These are phyloP conservation scores for Pachydiplax longipennis DNA, from an alignment of 2,888 invertebrate genomes.

Conservation along the genomic window DNA sequence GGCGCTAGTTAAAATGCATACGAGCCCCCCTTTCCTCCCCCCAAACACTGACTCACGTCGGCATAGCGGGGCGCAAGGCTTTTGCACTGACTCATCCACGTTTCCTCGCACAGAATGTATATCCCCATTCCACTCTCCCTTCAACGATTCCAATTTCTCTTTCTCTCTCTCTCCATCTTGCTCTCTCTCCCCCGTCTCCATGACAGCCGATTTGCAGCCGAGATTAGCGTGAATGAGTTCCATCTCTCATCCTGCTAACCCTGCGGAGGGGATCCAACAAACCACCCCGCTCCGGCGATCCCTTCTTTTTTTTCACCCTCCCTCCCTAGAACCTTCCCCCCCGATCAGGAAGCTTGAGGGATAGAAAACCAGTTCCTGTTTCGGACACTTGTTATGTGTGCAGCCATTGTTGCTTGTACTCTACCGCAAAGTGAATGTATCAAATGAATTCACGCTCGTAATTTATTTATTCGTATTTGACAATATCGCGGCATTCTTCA, in stretches of 20 bases:
- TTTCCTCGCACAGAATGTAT: background rate
- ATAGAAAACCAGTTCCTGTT: background rate
- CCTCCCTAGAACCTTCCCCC: background rate
- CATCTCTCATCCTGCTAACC: background rate
- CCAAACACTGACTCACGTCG: slow-evolving; percentile 7
- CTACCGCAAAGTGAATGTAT: no score
- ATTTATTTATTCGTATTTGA: no score
- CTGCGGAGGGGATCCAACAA: background rate
- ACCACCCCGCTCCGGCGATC: background rate
- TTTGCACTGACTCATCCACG: slow-evolving; percentile 16
- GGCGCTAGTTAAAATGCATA: slow-evolving; percentile 25
- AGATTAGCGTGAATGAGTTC: slow-evolving; percentile 40
- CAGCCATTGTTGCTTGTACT: background rate
- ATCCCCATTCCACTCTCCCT: background rate
- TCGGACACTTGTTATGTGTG: background rate
- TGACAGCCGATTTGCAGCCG: slow-evolving; percentile 29
- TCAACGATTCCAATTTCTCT: background rate
- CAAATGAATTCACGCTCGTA: no score
- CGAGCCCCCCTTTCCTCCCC: background rate
- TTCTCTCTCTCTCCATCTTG: background rate
- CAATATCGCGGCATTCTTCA: no score
- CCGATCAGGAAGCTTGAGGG: background rate
- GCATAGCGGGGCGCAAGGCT: background rate
- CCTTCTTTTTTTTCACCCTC: background rate
- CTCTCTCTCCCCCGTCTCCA: background rate